Percentiles rank a stretch among this genome's conserved stretches.
These are phyloP conservation scores for Hippoglossus stenolepis DNA, from an alignment of 2,113 vertebrate genomes.

Conservation along the genomic window DNA sequence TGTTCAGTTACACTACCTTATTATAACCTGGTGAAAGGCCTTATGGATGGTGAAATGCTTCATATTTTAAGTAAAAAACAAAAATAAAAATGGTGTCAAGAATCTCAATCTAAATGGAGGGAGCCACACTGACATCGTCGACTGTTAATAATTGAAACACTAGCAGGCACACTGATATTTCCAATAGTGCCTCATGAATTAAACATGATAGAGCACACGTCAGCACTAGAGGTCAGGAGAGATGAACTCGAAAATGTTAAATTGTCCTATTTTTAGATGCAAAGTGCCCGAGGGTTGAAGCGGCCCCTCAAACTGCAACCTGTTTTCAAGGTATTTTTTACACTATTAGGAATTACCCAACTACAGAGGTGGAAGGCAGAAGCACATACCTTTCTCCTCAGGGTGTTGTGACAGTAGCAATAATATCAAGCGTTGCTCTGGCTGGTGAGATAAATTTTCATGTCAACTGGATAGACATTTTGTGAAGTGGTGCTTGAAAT, in stretches of 20 bases:
- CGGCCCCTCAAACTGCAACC: not conserved
- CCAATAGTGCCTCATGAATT: slow-evolving; percentile 50
- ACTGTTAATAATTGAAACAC: no score
- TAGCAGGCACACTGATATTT: slow-evolving; percentile 18
- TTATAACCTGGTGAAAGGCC: not conserved
- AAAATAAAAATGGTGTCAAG: not conserved
- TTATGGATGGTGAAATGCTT: not conserved
- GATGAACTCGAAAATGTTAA: slow-evolving; percentile 14
- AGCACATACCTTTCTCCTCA: not conserved
- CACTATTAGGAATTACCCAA: not conserved
- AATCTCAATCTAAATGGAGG: not conserved
- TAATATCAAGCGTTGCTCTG: not conserved
- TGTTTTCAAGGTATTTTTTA: not conserved
- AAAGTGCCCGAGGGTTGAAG: not conserved
- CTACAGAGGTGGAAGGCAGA: not conserved
- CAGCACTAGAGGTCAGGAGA: slow-evolving; percentile 12
- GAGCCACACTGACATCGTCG: not conserved
- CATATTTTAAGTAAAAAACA: not conserved
- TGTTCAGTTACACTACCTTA: not conserved
- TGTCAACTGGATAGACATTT: not conserved
- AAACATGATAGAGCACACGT: slow-evolving; percentile 29
- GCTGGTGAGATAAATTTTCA: not conserved
- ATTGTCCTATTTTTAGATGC: slow-evolving; percentile 25
- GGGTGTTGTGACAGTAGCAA: not conserved
- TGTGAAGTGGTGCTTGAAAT: slow-evolving; percentile 42